Evolutionary conservation across 2,888 invertebrate species (phyloP).

Genomic region (Lumbricus terrestris): DNA sequence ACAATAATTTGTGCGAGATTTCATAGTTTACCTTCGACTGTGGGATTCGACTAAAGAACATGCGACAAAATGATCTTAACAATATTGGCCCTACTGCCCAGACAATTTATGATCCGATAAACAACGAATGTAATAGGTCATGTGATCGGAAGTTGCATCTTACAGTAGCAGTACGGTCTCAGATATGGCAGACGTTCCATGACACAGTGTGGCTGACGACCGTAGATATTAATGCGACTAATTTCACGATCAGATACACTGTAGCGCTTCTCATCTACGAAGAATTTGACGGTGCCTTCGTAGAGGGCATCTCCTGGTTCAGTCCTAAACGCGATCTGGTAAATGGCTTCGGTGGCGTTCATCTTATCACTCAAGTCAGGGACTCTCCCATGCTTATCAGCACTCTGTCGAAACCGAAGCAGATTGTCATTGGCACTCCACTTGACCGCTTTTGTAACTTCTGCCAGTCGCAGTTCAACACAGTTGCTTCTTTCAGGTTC

Average conservation of each 20-base stretch:
- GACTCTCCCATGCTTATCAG: slow-evolving; percentile 80
- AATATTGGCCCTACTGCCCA: no score
- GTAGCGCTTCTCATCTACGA: not conserved
- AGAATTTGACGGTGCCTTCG: slow-evolving; percentile 72
- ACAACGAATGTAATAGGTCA: not conserved
- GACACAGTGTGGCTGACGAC: slow-evolving; percentile 78
- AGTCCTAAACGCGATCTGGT: slow-evolving; percentile 76
- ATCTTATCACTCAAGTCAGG: slow-evolving; percentile 74
- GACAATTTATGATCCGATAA: not conserved
- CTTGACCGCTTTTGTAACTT: slow-evolving; percentile 32
- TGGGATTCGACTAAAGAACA: no score
- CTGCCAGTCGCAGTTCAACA: slow-evolving; percentile 22
- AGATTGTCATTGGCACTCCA: slow-evolving; percentile 59
- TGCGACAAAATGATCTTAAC: no score
- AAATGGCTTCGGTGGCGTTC: slow-evolving; percentile 66
- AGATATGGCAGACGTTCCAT: slow-evolving; percentile 66
- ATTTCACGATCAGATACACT: slow-evolving; percentile 21
- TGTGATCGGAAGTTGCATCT: slow-evolving; percentile 37
- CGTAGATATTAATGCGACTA: slow-evolving; percentile 76
- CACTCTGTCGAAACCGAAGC: slow-evolving; percentile 71
- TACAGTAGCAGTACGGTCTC: slow-evolving; percentile 81
- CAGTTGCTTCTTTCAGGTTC: slow-evolving; percentile 25
- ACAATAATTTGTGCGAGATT: not conserved
- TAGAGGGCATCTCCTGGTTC: slow-evolving; percentile 76
- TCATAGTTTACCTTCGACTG: not conserved